A percentile compares a stretch with the other conserved stretches of the same genome.
These are phyloP conservation scores for Drosophila pseudoananassae DNA, from an alignment of 1,140 invertebrate genomes.

Conservation along the genomic window DNA sequence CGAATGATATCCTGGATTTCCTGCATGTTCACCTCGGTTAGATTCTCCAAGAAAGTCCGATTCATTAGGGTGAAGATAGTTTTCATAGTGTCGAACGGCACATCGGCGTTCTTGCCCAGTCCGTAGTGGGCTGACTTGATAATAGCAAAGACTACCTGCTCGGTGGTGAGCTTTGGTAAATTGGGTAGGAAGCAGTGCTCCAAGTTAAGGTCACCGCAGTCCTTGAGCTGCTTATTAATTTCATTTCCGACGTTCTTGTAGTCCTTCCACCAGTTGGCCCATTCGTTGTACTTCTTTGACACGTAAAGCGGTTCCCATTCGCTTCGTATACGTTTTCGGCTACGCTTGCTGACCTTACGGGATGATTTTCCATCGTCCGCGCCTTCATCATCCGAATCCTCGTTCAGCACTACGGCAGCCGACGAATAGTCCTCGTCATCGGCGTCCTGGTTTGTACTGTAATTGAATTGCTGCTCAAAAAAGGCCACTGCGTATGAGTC, in stretches of 20 bases:
- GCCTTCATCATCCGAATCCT: constrained; percentile 24
- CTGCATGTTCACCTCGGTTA: constrained; percentile 45
- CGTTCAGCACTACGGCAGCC: constrained; percentile 35
- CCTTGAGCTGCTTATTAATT: constrained; percentile 45
- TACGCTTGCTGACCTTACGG: constrained; percentile 53
- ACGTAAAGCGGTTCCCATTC: constrained; percentile 48
- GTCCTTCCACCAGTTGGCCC: constrained; percentile 63
- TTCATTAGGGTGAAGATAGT: constrained; percentile 67
- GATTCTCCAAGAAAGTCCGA: constrained; percentile 62
- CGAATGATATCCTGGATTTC: constrained; percentile 62
- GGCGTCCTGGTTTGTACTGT: constrained; percentile 63
- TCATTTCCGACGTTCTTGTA: constrained; percentile 53
- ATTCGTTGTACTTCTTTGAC: constrained; percentile 51
- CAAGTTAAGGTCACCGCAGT: constrained; percentile 52
- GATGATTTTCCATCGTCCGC: constrained; percentile 41
- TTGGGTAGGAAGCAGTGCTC: constrained; percentile 66
- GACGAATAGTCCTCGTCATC: constrained; percentile 57
- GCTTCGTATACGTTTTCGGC: constrained; percentile 51
- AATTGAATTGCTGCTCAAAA: constrained; percentile 63
- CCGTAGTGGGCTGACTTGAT: constrained; percentile 58
- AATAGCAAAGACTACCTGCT: constrained; percentile 59
- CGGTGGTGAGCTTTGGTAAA: constrained; percentile 53
- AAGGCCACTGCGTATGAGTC: constrained; percentile 66
- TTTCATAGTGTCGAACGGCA: constrained; percentile 66
- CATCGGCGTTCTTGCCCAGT: constrained; percentile 58